These are phyloP conservation scores for Tetragnatha versicolor DNA, from an alignment of 1,140 invertebrate species.

Conservation along the genomic window DNA sequence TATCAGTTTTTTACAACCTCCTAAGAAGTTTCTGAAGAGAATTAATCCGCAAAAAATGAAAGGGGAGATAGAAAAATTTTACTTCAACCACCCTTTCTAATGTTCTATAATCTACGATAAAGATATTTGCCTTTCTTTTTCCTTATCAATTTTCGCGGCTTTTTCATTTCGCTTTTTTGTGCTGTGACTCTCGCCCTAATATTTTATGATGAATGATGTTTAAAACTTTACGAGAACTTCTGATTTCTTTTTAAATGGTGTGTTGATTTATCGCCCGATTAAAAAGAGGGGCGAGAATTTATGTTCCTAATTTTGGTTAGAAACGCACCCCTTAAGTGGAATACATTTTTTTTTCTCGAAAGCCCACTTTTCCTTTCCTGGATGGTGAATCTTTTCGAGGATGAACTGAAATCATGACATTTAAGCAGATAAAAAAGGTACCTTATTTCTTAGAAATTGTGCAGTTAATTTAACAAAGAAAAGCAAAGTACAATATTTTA, in stretches of 20 bases:
- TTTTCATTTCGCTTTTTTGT: conserved; percentile 3
- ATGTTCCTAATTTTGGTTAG: conserved; percentile 7
- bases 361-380: too few relatives aligned
- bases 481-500: too few relatives aligned
- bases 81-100: neutral
- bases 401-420: too few relatives aligned
- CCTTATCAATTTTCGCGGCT: neutral
- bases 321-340: neutral
- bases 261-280: conserved; percentile 16
- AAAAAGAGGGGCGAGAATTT: conserved; percentile 3
- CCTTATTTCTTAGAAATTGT: too few relatives aligned
- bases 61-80: neutral
- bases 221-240: conserved; percentile 8
- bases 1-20: neutral
- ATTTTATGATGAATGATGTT: conserved; percentile 34
- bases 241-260: neutral
- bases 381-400: too few relatives aligned
- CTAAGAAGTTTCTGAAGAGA: neutral
- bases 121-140: conserved; percentile 14
- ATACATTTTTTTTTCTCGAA: too few relatives aligned
- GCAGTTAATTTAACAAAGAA: too few relatives aligned
- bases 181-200: conserved; percentile 1
- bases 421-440: too few relatives aligned
- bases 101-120: neutral
- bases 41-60: neutral